These are phyloP conservation scores for Tamandua tetradactyla DNA, from an alignment of 2,797 vertebrate species.

Conservation along the genomic window DNA sequence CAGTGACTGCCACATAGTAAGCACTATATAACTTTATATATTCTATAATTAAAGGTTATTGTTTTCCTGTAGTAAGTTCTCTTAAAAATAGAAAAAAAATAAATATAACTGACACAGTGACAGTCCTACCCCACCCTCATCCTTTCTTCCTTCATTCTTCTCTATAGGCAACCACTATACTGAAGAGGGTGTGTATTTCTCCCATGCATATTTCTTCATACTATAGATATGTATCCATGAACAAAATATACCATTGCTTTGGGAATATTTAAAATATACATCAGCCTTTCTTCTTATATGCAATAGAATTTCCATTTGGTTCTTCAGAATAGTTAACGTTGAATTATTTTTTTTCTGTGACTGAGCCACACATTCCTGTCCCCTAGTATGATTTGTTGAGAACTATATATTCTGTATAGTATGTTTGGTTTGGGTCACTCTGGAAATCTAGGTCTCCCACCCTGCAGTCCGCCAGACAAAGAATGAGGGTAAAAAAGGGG, in stretches of 20 bases:
- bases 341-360: too few species aligned
- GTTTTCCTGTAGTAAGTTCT: background rate
- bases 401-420: too few species aligned
- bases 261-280: background rate
- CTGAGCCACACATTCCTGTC: too few species aligned
- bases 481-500: too few species aligned
- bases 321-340: too few species aligned
- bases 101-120: background rate
- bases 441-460: too few species aligned
- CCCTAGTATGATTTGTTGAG: too few species aligned
- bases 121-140: background rate
- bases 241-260: background rate
- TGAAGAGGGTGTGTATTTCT: background rate
- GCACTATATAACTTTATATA: background rate
- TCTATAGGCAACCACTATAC: background rate
- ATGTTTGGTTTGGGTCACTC: too few species aligned
- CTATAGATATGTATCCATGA: background rate
- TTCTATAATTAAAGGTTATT: background rate
- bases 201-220: background rate
- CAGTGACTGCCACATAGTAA: background rate
- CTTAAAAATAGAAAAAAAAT: background rate
- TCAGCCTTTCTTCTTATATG: background rate
- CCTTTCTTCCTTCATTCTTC: background rate
- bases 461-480: too few species aligned
- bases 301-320: too few species aligned